These are phyloP conservation scores for Piliocolobus tephrosceles DNA, from an alignment of 2,113 vertebrate species.

Conservation along the genomic window DNA sequence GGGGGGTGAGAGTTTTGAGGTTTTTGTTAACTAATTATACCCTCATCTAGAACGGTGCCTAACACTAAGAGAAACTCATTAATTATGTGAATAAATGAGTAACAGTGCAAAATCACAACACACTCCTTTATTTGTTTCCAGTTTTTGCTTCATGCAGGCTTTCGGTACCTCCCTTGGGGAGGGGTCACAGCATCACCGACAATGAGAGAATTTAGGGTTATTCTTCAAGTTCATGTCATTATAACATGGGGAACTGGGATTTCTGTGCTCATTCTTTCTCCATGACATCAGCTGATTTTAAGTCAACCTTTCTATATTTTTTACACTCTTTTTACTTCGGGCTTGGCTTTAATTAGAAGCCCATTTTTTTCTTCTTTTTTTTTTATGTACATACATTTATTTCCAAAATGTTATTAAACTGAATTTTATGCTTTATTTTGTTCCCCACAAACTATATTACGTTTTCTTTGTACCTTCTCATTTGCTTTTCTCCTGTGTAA, in stretches of 20 bases:
- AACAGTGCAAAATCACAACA: neutral
- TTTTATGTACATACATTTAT: neutral
- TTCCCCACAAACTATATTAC: neutral
- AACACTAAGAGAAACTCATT: neutral
- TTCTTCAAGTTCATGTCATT: neutral
- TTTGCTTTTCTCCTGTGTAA: constrained; percentile 14
- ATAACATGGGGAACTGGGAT: neutral
- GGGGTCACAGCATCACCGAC: neutral
- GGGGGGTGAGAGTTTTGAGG: neutral
- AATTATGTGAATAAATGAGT: neutral
- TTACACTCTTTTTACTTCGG: neutral
- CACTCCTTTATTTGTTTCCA: neutral
- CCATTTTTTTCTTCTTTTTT: neutral
- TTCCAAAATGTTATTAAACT: constrained; percentile 6
- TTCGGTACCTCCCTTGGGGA: neutral
- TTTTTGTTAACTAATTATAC: neutral
- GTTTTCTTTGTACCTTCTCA: constrained; percentile 15
- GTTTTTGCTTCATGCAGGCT: neutral
- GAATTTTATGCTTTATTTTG: neutral
- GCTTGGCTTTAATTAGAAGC: neutral
- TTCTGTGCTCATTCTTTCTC: neutral
- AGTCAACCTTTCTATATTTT: neutral
- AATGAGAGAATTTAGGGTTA: neutral
- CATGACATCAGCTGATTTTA: neutral
- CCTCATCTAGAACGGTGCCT: neutral